These are phyloP conservation scores for Delphinapterus leucas DNA, from an alignment of 2,113 vertebrate genomes.

Conservation along the genomic window DNA sequence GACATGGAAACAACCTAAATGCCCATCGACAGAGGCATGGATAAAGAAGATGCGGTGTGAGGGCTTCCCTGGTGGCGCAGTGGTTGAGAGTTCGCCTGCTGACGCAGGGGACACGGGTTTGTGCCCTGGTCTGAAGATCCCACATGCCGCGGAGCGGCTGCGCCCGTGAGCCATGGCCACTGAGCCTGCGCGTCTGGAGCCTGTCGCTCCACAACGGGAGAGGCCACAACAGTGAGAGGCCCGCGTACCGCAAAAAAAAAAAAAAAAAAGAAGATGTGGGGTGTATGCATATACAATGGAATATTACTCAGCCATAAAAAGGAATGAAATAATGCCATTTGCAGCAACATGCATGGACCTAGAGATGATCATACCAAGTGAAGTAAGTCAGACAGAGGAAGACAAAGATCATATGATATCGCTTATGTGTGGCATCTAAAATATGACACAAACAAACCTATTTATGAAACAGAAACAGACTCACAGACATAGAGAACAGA, in stretches of 20 bases:
- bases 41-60: background rate
- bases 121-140: rapidly evolving
- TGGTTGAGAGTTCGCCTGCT: too few relatives aligned
- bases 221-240: too few relatives aligned
- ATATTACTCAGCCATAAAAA: background rate
- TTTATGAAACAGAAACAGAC: background rate
- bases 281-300: background rate
- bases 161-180: too few relatives aligned
- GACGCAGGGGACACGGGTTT: too few relatives aligned
- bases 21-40: background rate
- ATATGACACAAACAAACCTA: background rate
- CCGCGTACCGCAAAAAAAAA: too few relatives aligned
- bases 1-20: background rate
- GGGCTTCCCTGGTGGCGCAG: too few relatives aligned
- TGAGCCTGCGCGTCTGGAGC: too few relatives aligned
- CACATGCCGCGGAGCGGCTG: too few relatives aligned
- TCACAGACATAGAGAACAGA: background rate
- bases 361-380: background rate
- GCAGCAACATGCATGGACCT: background rate
- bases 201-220: too few relatives aligned
- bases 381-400: background rate
- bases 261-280: background rate
- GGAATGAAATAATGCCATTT: background rate
- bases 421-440: background rate
- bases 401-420: background rate